Percentiles rank a stretch among this genome's conserved stretches.
phyloP scores from a whole-genome alignment of 1,140 invertebrate species.

The Medauroidea extradentata region DNA sequence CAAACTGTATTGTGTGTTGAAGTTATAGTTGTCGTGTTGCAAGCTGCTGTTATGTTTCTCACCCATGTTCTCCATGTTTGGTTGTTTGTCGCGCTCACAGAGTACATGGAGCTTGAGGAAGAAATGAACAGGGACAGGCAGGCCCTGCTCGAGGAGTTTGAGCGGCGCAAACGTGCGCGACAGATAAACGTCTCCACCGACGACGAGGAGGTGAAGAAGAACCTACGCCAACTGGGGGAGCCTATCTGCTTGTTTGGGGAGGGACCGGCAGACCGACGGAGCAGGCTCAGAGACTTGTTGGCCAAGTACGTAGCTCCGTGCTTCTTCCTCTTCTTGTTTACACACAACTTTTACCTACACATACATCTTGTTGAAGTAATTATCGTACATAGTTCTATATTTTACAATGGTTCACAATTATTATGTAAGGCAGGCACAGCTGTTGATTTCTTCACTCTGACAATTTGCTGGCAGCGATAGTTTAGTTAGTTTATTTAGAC shows the following conservation, averaged over 20 bases:
- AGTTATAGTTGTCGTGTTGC: no score
- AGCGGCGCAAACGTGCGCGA: slow-evolving; percentile 82
- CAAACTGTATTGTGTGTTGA: neutral
- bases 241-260: slow-evolving; percentile 96
- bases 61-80: no score
- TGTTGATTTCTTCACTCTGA: no score
- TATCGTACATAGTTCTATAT: no score
- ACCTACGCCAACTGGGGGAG: slow-evolving; percentile 84
- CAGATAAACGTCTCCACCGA: slow-evolving; percentile 92
- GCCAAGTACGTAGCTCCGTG: neutral
- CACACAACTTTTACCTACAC: no score
- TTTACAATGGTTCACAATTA: no score
- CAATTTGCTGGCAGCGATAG: no score
- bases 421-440: no score
- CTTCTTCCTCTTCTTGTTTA: neutral
- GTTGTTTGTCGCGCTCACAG: no score
- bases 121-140: slow-evolving; percentile 83
- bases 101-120: slow-evolving; percentile 90
- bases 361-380: no score
- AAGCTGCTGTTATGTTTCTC: no score
- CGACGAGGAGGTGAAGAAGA: slow-evolving; percentile 89
- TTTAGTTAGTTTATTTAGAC: no score
- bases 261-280: slow-evolving; percentile 90
- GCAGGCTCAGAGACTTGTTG: slow-evolving; percentile 77
- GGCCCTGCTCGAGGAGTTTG: slow-evolving; percentile 89